phyloP scores from a whole-genome alignment of 1,140 invertebrate genomes.

The Procambarus clarkii region DNA sequence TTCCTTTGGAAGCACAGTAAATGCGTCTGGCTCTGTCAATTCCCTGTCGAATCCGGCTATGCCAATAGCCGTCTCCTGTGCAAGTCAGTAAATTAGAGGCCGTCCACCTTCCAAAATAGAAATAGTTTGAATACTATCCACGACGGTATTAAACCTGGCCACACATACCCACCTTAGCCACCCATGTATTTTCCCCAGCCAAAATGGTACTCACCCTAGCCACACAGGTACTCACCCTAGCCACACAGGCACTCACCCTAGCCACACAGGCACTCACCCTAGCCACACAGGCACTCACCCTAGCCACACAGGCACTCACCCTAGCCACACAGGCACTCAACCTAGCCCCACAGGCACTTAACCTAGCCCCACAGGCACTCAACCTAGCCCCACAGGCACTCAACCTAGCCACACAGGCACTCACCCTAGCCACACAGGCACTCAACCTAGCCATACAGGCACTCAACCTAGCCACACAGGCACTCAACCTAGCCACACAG shows the following conservation, averaged over 20 bases:
- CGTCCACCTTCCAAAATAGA: no score
- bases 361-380: no score
- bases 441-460: not conserved
- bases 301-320: not conserved
- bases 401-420: not conserved
- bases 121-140: no score
- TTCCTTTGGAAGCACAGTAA: no score
- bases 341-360: slow-evolving; percentile 3
- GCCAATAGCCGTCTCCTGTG: no score
- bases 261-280: slow-evolving; percentile 17
- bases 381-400: no score
- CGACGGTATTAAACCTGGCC: no score
- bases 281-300: not conserved
- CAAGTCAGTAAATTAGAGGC: no score
- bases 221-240: not conserved
- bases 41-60: no score
- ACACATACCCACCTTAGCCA: no score
- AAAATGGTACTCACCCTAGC: not conserved
- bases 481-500: not conserved
- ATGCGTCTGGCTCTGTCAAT: no score
- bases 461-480: slow-evolving; percentile 20
- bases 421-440: slow-evolving; percentile 7
- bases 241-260: not conserved
- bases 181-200: no score
- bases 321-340: not conserved